These are phyloP conservation scores for Vollenhovia emeryi DNA, from an alignment of 1,140 invertebrate species.

Conservation along the genomic window DNA sequence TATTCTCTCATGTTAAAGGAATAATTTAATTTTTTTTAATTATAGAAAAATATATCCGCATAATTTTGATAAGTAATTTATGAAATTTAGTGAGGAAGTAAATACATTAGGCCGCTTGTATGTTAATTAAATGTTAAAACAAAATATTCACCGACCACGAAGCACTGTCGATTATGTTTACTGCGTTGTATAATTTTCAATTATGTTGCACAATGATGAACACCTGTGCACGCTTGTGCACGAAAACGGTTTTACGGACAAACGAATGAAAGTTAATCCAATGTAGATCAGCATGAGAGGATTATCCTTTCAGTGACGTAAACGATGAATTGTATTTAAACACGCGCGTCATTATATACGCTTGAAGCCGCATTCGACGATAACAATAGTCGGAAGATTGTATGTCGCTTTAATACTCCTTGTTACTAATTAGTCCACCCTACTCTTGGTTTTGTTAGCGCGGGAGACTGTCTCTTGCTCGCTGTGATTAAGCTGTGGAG, in stretches of 20 bases:
- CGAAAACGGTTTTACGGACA: neutral
- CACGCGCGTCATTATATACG: conserved; percentile 25
- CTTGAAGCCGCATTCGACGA: conserved; percentile 27
- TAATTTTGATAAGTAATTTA: neutral
- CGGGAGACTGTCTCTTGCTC: neutral
- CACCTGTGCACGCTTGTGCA: neutral
- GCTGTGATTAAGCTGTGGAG: neutral
- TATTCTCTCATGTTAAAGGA: neutral
- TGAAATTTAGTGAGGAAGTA: neutral
- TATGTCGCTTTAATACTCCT: conserved; percentile 42
- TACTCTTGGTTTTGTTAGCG: conserved; percentile 22
- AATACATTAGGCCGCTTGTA: neutral
- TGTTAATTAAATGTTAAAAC: neutral
- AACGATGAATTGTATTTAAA: conserved; percentile 61
- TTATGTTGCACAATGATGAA: neutral
- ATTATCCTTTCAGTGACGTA: neutral
- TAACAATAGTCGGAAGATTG: conserved; percentile 60
- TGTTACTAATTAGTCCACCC: conserved; percentile 2
- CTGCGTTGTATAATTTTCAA: neutral
- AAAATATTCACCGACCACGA: neutral
- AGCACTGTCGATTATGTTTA: neutral
- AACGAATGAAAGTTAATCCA: conserved; percentile 20
- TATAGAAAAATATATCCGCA: neutral
- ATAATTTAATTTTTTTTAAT: neutral
- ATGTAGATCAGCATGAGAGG: neutral